These are phyloP conservation scores for Dromius quadrimaculatus DNA, from an alignment of 2,888 invertebrate genomes.

Conservation along the genomic window DNA sequence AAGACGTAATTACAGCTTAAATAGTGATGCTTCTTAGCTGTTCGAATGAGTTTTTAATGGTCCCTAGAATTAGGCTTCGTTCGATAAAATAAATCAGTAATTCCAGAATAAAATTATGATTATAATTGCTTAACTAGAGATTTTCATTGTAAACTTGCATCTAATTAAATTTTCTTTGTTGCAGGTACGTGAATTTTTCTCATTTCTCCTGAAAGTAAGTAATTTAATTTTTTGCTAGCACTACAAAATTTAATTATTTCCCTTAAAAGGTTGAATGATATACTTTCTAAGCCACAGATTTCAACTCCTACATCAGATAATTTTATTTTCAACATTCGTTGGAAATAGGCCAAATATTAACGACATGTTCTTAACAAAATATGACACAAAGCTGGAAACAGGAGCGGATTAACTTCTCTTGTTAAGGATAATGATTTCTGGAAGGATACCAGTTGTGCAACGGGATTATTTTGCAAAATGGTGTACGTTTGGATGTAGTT, in stretches of 20 bases:
- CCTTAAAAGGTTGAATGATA: conserved; percentile 3
- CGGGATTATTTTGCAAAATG: too few species aligned
- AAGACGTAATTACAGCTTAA: conserved; percentile 31
- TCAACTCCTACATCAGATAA: conserved; percentile 36
- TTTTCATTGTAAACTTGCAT: too few species aligned
- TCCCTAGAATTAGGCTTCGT: too few species aligned
- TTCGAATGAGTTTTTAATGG: too few species aligned
- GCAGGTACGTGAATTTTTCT: conserved; percentile 16
- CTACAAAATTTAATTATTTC: conserved; percentile 1
- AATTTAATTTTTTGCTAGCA: background rate
- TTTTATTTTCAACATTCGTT: conserved; percentile 38
- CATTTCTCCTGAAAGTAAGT: background rate
- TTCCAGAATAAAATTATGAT: too few species aligned
- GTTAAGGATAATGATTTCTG: background rate
- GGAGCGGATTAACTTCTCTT: conserved; percentile 27
- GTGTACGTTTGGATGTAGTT: too few species aligned
- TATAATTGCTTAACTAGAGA: too few species aligned
- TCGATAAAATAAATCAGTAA: too few species aligned
- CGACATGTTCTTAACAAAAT: conserved; percentile 16
- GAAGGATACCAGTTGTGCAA: too few species aligned
- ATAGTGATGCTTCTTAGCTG: too few species aligned
- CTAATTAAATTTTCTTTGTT: conserved; percentile 18
- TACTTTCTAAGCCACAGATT: conserved; percentile 24
- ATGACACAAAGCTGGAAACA: conserved; percentile 13
- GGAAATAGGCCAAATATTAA: conserved; percentile 39